phyloP scores from a whole-genome alignment of 2,113 vertebrate species.

The Orthonyx spaldingii region DNA sequence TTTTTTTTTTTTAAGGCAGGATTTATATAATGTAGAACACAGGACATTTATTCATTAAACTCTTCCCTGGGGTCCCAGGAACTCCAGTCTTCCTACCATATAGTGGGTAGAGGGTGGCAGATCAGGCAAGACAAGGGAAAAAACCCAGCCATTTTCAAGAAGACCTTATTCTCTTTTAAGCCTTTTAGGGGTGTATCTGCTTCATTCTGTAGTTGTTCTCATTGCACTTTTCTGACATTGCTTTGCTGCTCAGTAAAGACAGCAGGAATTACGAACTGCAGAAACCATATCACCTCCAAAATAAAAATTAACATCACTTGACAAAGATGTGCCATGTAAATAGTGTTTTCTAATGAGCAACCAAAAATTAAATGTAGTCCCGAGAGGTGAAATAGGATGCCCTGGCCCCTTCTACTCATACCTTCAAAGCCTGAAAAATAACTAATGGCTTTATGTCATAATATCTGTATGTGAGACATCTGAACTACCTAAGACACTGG shows the following conservation, averaged over 20 bases:
- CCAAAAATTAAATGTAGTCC: not conserved
- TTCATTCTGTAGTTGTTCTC: not conserved
- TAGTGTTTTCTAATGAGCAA: not conserved
- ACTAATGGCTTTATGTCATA: not conserved
- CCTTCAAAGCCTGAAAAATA: not conserved
- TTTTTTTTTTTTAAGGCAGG: not conserved
- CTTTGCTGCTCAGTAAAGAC: not conserved
- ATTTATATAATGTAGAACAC: conserved; percentile 22
- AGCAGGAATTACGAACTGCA: not conserved
- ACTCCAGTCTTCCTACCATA: not conserved
- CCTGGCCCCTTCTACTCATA: not conserved
- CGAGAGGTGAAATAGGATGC: not conserved
- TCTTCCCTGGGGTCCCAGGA: conserved; percentile 35
- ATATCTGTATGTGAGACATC: not conserved
- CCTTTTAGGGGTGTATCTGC: not conserved
- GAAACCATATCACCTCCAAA: not conserved
- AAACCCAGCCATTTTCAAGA: not conserved
- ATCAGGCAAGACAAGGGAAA: not conserved
- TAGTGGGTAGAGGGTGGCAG: not conserved
- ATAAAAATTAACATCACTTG: not conserved
- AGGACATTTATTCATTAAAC: conserved; percentile 48
- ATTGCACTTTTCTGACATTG: not conserved
- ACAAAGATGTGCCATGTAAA: not conserved
- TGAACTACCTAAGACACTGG: not conserved
- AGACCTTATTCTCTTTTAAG: not conserved